phyloP scores from a whole-genome alignment of 2,888 invertebrate genomes.

The Pyralis farinalis region DNA sequence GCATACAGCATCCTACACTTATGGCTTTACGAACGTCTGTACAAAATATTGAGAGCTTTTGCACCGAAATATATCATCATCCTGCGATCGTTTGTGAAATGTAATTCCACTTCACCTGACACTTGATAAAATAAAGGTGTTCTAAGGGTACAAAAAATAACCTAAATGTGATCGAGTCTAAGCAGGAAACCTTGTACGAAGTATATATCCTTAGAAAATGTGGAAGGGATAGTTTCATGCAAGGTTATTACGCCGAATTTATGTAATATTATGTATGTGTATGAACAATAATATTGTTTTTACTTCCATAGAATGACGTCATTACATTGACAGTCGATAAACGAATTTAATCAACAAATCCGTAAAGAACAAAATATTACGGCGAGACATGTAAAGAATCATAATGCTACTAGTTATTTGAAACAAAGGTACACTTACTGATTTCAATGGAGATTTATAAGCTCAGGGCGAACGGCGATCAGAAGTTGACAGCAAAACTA shows the following conservation, averaged over 20 bases:
- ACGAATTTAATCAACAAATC: constrained; percentile 64
- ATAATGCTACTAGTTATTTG: neutral
- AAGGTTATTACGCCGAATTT: neutral
- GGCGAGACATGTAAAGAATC: neutral
- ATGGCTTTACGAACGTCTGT: too few species aligned
- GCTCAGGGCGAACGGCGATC: constrained; percentile 55
- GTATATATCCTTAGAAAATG: neutral
- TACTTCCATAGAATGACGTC: constrained; percentile 64
- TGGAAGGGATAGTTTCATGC: neutral
- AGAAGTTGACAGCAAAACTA: constrained; percentile 75
- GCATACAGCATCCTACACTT: too few species aligned
- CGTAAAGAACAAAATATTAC: neutral
- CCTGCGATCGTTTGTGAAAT: too few species aligned
- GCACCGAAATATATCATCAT: too few species aligned
- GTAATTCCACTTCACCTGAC: neutral
- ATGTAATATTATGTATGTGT: neutral
- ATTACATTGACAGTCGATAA: constrained; percentile 76
- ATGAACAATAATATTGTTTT: constrained; percentile 14
- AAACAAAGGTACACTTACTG: constrained; percentile 38
- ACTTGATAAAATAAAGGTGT: constrained; percentile 15
- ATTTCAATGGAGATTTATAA: constrained; percentile 30
- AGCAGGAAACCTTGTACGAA: constrained; percentile 37
- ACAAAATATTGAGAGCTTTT: too few species aligned
- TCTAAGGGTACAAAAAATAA: constrained; percentile 48
- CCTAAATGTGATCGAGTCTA: constrained; percentile 51